phyloP scores from a whole-genome alignment of 2,113 vertebrate species.

The Protobothrops flavoviridis region DNA sequence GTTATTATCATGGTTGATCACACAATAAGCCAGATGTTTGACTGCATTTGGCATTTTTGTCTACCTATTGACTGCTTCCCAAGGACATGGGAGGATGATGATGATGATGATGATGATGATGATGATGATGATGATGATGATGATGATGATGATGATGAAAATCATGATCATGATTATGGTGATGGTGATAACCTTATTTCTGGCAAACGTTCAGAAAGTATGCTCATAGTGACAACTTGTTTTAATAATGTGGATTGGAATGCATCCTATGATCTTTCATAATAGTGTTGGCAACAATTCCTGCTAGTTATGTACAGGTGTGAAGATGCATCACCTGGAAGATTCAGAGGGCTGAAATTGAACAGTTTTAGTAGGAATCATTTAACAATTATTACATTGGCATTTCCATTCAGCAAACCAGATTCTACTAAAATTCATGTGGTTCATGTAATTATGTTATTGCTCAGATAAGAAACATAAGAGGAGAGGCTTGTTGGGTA shows the following conservation, averaged over 20 bases:
- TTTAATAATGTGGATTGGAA: slow-evolving; percentile 9
- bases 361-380: background rate
- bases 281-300: background rate
- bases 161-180: too few species aligned
- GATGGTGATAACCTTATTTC: background rate
- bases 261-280: background rate
- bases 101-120: too few species aligned
- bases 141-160: too few species aligned
- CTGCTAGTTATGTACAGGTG: slow-evolving; percentile 7
- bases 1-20: background rate
- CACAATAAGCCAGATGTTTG: background rate
- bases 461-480: background rate
- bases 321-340: background rate
- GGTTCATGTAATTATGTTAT: background rate
- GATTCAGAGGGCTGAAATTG: slow-evolving; percentile 3
- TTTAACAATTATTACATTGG: background rate
- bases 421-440: background rate
- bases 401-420: background rate
- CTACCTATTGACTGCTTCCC: background rate
- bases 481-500: too few species aligned
- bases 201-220: background rate
- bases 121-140: background rate
- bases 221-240: background rate
- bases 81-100: background rate
- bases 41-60: background rate